phyloP scores from a whole-genome alignment of 2,888 invertebrate genomes.

The Tetheella fluctuosa region DNA sequence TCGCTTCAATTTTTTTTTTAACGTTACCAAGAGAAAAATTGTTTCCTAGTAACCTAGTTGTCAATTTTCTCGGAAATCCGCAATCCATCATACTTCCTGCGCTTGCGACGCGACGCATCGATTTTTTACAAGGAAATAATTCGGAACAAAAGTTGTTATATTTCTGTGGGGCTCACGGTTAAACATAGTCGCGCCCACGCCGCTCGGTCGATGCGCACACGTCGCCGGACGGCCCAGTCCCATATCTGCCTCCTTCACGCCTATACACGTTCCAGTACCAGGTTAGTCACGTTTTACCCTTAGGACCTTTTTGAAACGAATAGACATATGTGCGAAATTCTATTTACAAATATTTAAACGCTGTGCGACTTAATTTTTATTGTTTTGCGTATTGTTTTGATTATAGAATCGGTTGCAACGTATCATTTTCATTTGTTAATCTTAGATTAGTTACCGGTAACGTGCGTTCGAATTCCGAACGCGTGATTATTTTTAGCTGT shows the following conservation, averaged over 20 bases:
- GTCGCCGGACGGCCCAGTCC: conserved; percentile 65
- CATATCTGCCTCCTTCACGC: conserved; percentile 69
- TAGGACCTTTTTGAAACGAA: conserved; percentile 30
- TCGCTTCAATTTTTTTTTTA: too few relatives aligned
- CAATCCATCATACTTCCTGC: conserved; percentile 25
- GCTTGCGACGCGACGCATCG: conserved; percentile 27
- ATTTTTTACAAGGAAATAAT: conserved; percentile 71
- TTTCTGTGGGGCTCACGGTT: conserved; percentile 81
- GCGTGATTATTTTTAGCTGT: conserved; percentile 67
- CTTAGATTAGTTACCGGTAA: conserved; percentile 43
- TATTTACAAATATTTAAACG: conserved; percentile 32
- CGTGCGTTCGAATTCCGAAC: conserved; percentile 53
- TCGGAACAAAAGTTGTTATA: conserved; percentile 80
- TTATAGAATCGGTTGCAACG: conserved; percentile 15
- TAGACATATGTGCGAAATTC: conserved; percentile 54
- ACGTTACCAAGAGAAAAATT: too few relatives aligned
- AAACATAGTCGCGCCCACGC: conserved; percentile 81
- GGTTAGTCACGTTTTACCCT: conserved; percentile 62
- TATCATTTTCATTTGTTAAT: conserved; percentile 26
- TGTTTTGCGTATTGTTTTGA: conserved; percentile 27
- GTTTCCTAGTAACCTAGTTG: not conserved
- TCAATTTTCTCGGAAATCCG: conserved; percentile 1
- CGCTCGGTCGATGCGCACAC: conserved; percentile 39
- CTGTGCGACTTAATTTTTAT: conserved; percentile 55
- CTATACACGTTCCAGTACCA: conserved; percentile 76